Conservation (phyloP, 2,113 vertebrate genomes). For the Psilopogon haemacephalus region DNA sequence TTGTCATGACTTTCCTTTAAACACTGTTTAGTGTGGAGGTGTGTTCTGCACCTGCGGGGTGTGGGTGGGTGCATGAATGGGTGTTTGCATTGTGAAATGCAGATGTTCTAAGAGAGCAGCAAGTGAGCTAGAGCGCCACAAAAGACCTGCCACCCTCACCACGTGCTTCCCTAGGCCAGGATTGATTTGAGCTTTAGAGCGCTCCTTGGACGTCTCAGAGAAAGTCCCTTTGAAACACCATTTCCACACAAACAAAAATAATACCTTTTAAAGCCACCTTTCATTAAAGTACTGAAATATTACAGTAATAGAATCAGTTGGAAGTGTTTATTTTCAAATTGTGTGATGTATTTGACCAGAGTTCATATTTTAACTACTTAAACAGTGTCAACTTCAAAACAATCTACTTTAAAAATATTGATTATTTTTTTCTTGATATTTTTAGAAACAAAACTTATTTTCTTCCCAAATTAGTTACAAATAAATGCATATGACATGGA, state of each 20-base stretch:
- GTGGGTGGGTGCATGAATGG: background rate
- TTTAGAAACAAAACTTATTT: background rate
- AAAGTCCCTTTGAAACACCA: background rate
- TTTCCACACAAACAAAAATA: background rate
- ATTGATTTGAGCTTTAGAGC: background rate
- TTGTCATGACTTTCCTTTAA: background rate
- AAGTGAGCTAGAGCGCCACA: background rate
- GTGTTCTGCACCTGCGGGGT: background rate
- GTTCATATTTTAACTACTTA: background rate
- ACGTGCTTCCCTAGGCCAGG: background rate
- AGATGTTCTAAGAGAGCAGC: background rate
- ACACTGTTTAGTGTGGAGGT: fast-evolving
- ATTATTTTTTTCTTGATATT: background rate
- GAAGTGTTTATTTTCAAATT: background rate
- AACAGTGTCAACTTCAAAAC: background rate
- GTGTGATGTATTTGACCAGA: background rate
- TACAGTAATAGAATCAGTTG: background rate
- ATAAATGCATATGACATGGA: background rate
- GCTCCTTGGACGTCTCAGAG: background rate
- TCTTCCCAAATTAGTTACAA: background rate
- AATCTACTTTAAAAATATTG: background rate
- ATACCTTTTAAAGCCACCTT: background rate
- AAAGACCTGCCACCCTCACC: background rate
- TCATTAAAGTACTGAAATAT: background rate
- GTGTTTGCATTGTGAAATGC: fast-evolving